Evolutionary conservation across 2,888 invertebrate species (phyloP).

Genomic region (Mycalesis mineus): DNA sequence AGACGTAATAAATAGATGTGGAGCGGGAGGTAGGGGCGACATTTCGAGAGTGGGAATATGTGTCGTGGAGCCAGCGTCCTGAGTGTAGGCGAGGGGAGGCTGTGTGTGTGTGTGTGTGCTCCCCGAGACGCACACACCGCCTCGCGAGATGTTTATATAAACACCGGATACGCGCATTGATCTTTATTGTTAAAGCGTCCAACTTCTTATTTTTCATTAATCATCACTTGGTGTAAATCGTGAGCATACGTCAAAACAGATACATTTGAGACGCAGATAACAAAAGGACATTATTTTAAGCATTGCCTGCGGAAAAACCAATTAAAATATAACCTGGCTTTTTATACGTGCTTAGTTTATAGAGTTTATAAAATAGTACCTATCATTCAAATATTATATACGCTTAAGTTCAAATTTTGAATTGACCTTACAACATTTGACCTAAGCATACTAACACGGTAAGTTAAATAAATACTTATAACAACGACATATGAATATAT

Average conservation of each 20-base stretch:
- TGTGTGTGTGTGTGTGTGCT: slow-evolving; percentile 31
- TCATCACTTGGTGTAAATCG: not conserved
- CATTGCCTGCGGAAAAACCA: too few species aligned
- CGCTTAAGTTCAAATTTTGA: too few species aligned
- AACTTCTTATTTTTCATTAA: slow-evolving; percentile 16
- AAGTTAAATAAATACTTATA: too few species aligned
- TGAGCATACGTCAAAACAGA: not conserved
- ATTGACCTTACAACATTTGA: too few species aligned
- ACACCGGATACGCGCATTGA: slow-evolving; percentile 40
- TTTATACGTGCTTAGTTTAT: too few species aligned
- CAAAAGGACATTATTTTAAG: too few species aligned
- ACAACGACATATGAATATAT: too few species aligned
- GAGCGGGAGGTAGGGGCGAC: slow-evolving; percentile 33
- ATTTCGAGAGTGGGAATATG: slow-evolving; percentile 33
- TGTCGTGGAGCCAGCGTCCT: slow-evolving; percentile 39
- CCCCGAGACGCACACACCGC: slow-evolving; percentile 31
- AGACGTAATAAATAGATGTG: slow-evolving; percentile 36
- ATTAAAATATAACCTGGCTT: too few species aligned
- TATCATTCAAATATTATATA: too few species aligned
- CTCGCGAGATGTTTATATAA: slow-evolving; percentile 36
- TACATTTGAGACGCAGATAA: not conserved
- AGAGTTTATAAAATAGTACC: too few species aligned
- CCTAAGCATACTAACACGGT: too few species aligned
- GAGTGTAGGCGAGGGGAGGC: slow-evolving; percentile 43
- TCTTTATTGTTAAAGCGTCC: slow-evolving; percentile 29